A percentile compares a stretch with the other conserved stretches of the same genome.
phyloP scores from a whole-genome alignment of 2,888 invertebrate species.

The Spatulosminthurus flaviceps region DNA sequence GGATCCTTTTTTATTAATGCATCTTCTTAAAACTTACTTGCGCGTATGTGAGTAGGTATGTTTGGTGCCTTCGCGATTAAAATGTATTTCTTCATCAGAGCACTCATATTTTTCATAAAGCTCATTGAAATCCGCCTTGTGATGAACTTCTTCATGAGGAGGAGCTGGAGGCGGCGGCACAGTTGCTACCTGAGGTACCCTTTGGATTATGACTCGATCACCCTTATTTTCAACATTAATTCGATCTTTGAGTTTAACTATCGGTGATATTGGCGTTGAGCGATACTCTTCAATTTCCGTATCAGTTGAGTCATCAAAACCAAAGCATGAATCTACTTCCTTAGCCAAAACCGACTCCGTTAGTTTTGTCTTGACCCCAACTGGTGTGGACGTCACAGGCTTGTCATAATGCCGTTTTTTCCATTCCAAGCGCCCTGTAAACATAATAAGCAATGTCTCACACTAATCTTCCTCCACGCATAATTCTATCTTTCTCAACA shows the following conservation, averaged over 20 bases:
- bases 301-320: slow-evolving; percentile 52
- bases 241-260: slow-evolving; percentile 24
- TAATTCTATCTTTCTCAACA: neutral
- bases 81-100: slow-evolving; percentile 47
- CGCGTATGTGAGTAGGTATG: slow-evolving; percentile 31
- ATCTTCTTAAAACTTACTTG: neutral
- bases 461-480: neutral
- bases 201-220: slow-evolving; percentile 9
- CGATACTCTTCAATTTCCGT: slow-evolving; percentile 34
- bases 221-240: slow-evolving; percentile 1
- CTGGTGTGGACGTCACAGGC: slow-evolving; percentile 59
- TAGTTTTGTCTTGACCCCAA: slow-evolving; percentile 28
- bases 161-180: neutral
- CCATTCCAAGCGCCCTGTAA: slow-evolving; percentile 55
- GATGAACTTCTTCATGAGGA: neutral
- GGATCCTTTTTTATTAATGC: too few species aligned
- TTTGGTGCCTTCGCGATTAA: slow-evolving; percentile 40
- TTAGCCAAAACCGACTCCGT: slow-evolving; percentile 28
- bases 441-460: neutral
- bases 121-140: slow-evolving; percentile 44
- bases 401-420: slow-evolving; percentile 51
- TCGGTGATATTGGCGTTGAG: slow-evolving; percentile 53
- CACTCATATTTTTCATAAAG: slow-evolving; percentile 45
- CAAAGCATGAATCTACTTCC: slow-evolving; percentile 55
- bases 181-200: slow-evolving; percentile 24